A percentile compares a stretch with the other conserved stretches of the same genome.
These are phyloP conservation scores for Puffinus mauretanicus DNA, from an alignment of 2,113 vertebrate species.

Conservation along the genomic window DNA sequence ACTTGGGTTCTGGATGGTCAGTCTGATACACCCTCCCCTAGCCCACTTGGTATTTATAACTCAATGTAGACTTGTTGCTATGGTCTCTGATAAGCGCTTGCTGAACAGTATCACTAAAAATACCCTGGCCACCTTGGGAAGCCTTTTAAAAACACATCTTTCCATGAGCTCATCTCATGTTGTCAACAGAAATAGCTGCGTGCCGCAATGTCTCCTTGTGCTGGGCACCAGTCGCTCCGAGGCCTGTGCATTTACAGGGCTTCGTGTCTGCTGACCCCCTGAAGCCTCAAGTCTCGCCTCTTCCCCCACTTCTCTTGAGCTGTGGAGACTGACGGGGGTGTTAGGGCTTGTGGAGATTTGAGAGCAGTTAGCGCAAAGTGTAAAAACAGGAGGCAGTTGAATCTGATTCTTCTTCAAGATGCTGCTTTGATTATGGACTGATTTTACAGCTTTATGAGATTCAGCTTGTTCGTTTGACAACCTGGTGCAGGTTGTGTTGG, in stretches of 20 bases:
- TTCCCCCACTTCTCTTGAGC: neutral
- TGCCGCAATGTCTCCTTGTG: neutral
- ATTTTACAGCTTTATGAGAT: neutral
- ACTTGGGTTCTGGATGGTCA: constrained; percentile 56
- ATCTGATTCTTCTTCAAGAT: neutral
- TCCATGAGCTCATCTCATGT: constrained; percentile 68
- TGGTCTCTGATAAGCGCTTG: constrained; percentile 67
- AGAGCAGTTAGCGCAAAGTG: neutral
- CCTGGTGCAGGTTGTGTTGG: neutral
- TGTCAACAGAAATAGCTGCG: constrained; percentile 54
- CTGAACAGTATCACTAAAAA: constrained; percentile 68
- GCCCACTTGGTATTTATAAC: constrained; percentile 65
- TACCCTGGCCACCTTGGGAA: constrained; percentile 66
- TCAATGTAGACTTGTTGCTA: constrained; percentile 72
- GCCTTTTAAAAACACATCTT: constrained; percentile 66
- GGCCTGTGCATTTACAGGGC: neutral
- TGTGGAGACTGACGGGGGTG: neutral
- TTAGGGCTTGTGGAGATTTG: neutral
- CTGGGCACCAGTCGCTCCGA: neutral
- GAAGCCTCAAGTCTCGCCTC: neutral
- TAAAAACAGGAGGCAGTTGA: neutral
- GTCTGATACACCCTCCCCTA: neutral
- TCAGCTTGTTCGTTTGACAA: neutral
- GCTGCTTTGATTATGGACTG: neutral
- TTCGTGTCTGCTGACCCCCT: neutral